Percentiles rank a stretch among this genome's conserved stretches.
phyloP scores from a whole-genome alignment of 1,140 invertebrate species.

The Schlechtendalia chinensis region DNA sequence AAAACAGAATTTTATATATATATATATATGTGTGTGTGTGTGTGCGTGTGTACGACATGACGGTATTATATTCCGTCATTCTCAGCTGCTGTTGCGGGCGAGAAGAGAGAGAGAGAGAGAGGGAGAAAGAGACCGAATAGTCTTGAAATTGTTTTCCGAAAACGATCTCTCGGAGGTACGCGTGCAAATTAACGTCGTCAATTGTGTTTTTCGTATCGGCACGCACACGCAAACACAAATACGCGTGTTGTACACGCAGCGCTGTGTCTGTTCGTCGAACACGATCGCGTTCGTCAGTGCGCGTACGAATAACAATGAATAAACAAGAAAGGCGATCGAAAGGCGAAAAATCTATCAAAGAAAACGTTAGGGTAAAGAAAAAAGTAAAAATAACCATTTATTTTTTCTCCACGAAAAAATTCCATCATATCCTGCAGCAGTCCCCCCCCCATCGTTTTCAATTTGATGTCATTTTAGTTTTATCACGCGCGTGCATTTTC shows the following conservation, averaged over 20 bases:
- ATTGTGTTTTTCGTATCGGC: too few relatives aligned
- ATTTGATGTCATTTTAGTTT: slow-evolving; percentile 21
- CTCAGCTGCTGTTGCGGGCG: too few relatives aligned
- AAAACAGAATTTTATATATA: too few relatives aligned
- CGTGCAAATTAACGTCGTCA: not conserved
- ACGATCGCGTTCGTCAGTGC: not conserved
- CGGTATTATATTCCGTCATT: too few relatives aligned
- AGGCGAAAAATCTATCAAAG: not conserved
- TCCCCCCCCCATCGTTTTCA: slow-evolving; percentile 1
- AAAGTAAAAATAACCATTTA: not conserved
- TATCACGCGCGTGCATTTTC: not conserved
- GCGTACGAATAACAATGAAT: not conserved
- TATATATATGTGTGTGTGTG: too few relatives aligned
- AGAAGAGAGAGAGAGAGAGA: too few relatives aligned
- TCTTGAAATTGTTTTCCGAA: not conserved
- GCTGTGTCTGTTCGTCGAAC: not conserved
- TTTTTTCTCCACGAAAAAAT: not conserved
- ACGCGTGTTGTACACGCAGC: too few relatives aligned
- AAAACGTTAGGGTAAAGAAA: not conserved
- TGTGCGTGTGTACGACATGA: too few relatives aligned
- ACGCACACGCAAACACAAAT: too few relatives aligned
- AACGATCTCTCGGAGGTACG: not conserved
- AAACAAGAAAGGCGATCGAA: not conserved
- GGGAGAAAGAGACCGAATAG: too few relatives aligned
- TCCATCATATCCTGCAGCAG: not conserved